phyloP scores from a whole-genome alignment of 2,797 vertebrate species.

The Salarias fasciatus region DNA sequence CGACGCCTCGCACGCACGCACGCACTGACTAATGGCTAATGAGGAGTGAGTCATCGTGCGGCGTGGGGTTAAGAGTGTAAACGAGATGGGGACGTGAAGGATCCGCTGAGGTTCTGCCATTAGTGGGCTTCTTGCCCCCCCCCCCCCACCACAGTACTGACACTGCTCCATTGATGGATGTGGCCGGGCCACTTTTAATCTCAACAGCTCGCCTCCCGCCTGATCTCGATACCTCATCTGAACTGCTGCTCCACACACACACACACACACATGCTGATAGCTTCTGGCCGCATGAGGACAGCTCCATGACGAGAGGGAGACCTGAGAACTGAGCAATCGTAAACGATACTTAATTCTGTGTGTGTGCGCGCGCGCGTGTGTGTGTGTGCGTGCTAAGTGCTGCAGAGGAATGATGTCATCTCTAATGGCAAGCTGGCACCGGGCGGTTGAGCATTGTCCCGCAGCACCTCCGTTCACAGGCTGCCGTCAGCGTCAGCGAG shows the following conservation, averaged over 20 bases:
- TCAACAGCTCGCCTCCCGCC: constrained; percentile 18
- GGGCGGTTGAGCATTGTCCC: constrained; percentile 66
- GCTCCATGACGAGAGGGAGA: constrained; percentile 56
- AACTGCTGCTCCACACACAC: constrained; percentile 29
- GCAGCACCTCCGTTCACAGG: constrained; percentile 71
- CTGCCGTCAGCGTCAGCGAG: constrained; percentile 66
- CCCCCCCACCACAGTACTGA: constrained; percentile 30
- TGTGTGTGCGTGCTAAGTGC: constrained; percentile 60
- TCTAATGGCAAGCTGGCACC: constrained; percentile 75
- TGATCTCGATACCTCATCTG: constrained; percentile 54
- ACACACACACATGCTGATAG: constrained; percentile 61
- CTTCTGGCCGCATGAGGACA: constrained; percentile 47
- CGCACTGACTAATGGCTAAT: constrained; percentile 44
- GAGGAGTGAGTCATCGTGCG: constrained; percentile 67
- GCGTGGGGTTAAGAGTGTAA: constrained; percentile 64
- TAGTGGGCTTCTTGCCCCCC: constrained; percentile 54
- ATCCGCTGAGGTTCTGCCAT: constrained; percentile 61
- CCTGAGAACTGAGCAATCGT: constrained; percentile 65
- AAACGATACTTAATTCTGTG: constrained; percentile 59
- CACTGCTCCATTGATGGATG: constrained; percentile 56
- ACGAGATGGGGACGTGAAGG: constrained; percentile 66
- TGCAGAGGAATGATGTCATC: constrained; percentile 86
- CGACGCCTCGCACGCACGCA: constrained; percentile 23
- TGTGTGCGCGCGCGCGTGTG: constrained; percentile 25
- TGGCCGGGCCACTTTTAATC: constrained; percentile 47